phyloP scores from a whole-genome alignment of 1,140 invertebrate species.

The Drosophila micromelanica region DNA sequence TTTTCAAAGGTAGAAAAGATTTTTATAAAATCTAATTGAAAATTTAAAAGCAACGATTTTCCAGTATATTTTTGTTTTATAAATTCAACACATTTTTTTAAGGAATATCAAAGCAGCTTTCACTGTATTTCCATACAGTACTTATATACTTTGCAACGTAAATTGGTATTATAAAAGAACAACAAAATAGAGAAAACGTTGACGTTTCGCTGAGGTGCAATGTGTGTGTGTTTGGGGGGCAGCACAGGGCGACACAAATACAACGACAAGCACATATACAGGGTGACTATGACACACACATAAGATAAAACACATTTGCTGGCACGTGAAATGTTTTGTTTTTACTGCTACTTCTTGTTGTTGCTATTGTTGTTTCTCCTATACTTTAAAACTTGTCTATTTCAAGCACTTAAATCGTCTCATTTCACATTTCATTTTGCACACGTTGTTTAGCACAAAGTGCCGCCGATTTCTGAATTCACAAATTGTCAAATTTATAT shows the following conservation, averaged over 20 bases:
- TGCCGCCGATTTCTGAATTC: conserved; percentile 11
- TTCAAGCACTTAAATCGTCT: conserved; percentile 36
- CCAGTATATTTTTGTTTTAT: too few relatives aligned
- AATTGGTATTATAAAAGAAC: conserved; percentile 33
- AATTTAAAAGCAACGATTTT: too few relatives aligned
- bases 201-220: conserved; percentile 59
- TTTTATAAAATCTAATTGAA: too few relatives aligned
- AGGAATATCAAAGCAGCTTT: too few relatives aligned
- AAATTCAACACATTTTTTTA: too few relatives aligned
- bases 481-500: conserved; percentile 38
- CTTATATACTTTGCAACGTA: conserved; percentile 26
- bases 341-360: neutral
- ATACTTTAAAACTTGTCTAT: conserved; percentile 17
- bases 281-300: conserved; percentile 21
- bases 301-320: conserved; percentile 11
- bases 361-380: neutral
- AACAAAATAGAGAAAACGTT: conserved; percentile 29
- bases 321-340: conserved; percentile 27
- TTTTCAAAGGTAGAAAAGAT: too few relatives aligned
- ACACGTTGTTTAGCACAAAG: conserved; percentile 24
- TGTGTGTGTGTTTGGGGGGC: neutral
- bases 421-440: conserved; percentile 40
- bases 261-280: conserved; percentile 26
- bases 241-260: neutral
- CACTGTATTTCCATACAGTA: conserved; percentile 1